Percentiles rank a stretch among this genome's conserved stretches.
Evolutionary conservation across 2,797 vertebrate species (phyloP).

Genomic region (Parambassis ranga): DNA sequence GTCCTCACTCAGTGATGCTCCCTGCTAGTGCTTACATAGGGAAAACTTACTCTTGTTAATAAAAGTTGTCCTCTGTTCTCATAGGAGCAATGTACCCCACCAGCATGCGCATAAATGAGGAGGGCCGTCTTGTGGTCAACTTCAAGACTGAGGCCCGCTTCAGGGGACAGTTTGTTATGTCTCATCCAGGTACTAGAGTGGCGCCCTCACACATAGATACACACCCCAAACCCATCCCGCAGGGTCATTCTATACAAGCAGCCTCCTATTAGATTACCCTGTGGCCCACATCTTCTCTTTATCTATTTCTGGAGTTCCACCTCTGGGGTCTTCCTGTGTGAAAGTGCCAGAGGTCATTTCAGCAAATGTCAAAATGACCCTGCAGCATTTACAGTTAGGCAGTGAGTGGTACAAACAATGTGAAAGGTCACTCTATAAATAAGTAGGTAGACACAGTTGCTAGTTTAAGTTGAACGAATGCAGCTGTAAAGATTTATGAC

Average conservation of each 20-base stretch:
- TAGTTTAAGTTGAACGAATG: slow-evolving; percentile 5
- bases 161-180: slow-evolving; percentile 85
- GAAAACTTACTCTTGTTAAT: not conserved
- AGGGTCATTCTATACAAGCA: slow-evolving; percentile 43
- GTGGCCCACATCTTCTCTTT: slow-evolving; percentile 43
- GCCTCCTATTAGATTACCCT: slow-evolving; percentile 53
- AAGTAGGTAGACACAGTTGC: not conserved
- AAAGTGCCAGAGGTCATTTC: slow-evolving; percentile 61
- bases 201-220: not conserved
- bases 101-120: slow-evolving; percentile 84
- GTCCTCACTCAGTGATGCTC: not conserved
- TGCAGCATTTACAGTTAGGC: slow-evolving; percentile 34
- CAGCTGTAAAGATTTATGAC: slow-evolving; percentile 9
- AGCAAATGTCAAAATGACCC: slow-evolving; percentile 67
- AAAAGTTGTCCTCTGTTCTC: slow-evolving; percentile 1
- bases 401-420: slow-evolving; percentile 32
- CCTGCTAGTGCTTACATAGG: not conserved
- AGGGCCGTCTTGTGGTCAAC: slow-evolving; percentile 84
- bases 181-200: slow-evolving; percentile 79
- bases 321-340: slow-evolving; percentile 59
- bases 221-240: slow-evolving; percentile 11
- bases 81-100: slow-evolving; percentile 86
- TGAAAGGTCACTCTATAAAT: slow-evolving; percentile 44
- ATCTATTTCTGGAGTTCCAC: slow-evolving; percentile 69
- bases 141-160: slow-evolving; percentile 84